Base-by-base conservation (phyloP, 2,888 invertebrate genomes). In the Sipha maydis region DNA sequence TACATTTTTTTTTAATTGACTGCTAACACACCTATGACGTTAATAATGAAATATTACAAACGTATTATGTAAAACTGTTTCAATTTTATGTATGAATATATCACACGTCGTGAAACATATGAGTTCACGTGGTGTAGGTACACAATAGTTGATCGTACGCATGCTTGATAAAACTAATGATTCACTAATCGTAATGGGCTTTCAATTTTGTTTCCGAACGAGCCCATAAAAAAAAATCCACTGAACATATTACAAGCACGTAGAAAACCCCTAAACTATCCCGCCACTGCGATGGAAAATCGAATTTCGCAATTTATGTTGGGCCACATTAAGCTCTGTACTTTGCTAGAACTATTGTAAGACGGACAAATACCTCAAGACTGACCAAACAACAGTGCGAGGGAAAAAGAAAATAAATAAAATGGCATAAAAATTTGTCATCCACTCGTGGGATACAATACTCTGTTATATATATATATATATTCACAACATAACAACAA, bases 341-440 rank as follows among this genome's bases (percentile, higher is more conserved):
- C 69, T 28, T n/a, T 7, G 25, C 17, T 31, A 69, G 28, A 31
- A 31, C 73, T 17, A 83, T 83, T 83, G 83, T 73, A 73, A 34
- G 28, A 54, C 54, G 54, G n/a, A 73, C 31, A 34, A 83, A 73
- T 83, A 83, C 54, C 34, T 28, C 31, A 21, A 5, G 2, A 38
- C 31, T 69, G 41, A 69, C 69, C 82, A 17, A 71, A 48, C n/a
- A 19, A 34, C 3, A 9, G 77, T 31, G 31, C 1, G 54, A 54
- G 48, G 28, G n/a, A 48, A 69, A 83, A 83, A 83, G 34, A 34
- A 76, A 76, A 84, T 84, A 84, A 76, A 61, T 84, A 76, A 76
- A 84, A 84, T 75, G 31, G n/a, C 75, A 28, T 83, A 83, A 75
- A 84, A 76, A 84, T 75, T 83, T 83, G 31, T 83, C 56, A 38